These are phyloP conservation scores for Bungarus multicinctus DNA, from an alignment of 2,113 vertebrate species.

Conservation along the genomic window DNA sequence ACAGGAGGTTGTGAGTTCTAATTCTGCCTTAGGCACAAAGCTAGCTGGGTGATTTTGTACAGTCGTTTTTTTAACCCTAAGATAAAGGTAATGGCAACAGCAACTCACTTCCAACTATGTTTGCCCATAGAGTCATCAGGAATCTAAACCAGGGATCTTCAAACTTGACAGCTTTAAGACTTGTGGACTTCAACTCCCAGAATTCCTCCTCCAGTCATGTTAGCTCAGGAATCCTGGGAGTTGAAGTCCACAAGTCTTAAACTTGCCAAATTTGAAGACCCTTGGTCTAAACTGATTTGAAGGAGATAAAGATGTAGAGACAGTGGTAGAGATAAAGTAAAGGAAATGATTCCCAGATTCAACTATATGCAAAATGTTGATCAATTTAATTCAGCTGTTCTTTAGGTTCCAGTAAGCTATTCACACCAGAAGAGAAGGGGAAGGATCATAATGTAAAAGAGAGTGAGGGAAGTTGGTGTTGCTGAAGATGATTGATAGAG, in stretches of 20 bases:
- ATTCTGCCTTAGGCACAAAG: neutral
- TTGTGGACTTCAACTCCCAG: too few relatives aligned
- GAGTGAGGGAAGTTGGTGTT: neutral
- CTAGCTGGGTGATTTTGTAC: neutral
- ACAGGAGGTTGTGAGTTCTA: neutral
- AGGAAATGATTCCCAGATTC: conserved; percentile 29
- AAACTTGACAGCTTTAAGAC: too few relatives aligned
- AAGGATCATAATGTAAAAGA: neutral
- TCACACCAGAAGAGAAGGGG: neutral
- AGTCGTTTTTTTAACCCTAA: neutral
- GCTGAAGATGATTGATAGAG: neutral
- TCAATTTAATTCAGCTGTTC: conserved; percentile 41
- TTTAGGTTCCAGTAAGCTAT: conserved; percentile 22
- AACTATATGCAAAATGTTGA: conserved; percentile 36
- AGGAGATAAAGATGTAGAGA: neutral
- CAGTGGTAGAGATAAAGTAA: neutral
- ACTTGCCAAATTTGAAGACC: too few relatives aligned
- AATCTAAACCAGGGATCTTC: neutral
- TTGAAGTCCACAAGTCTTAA: too few relatives aligned
- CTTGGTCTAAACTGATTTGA: neutral
- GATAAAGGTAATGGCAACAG: neutral
- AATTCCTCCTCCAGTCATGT: too few relatives aligned
- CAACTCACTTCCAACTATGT: neutral
- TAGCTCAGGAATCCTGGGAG: too few relatives aligned
- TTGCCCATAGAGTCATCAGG: neutral